These are phyloP conservation scores for Eristalinus aeneus DNA, from an alignment of 2,888 invertebrate species.

Conservation along the genomic window DNA sequence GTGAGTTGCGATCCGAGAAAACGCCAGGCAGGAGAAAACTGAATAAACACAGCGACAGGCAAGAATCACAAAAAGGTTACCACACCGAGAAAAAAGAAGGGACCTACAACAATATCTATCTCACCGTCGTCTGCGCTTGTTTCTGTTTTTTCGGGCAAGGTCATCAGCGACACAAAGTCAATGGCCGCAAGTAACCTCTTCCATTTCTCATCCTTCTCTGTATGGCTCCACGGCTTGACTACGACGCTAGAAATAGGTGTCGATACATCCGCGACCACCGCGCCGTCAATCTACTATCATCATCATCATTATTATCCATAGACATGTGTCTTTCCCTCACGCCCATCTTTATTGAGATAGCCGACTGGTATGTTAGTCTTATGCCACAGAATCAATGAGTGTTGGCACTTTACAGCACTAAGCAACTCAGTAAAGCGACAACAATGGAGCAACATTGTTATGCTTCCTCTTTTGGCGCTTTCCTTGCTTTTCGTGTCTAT, in stretches of 20 bases:
- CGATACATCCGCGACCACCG: conserved; percentile 36
- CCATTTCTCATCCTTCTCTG: conserved; percentile 66
- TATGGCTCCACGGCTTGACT: neutral
- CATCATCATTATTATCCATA: conserved; percentile 53
- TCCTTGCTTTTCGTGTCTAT: neutral
- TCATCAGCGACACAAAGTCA: conserved; percentile 81
- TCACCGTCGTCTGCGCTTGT: conserved; percentile 30
- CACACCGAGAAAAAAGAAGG: neutral
- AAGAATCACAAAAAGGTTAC: neutral
- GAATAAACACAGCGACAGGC: neutral
- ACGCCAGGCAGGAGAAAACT: neutral
- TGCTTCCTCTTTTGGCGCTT: conserved; percentile 10
- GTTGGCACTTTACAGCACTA: conserved; percentile 48
- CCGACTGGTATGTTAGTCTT: conserved; percentile 28
- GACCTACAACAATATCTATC: neutral
- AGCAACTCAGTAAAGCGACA: conserved; percentile 45
- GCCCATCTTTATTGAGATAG: neutral
- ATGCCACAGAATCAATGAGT: conserved; percentile 58
- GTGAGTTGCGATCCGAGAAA: conserved; percentile 9
- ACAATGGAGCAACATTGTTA: conserved; percentile 37
- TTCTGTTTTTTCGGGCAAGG: conserved; percentile 79
- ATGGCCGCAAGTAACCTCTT: conserved; percentile 80
- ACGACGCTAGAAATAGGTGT: conserved; percentile 9
- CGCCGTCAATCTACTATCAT: conserved; percentile 60
- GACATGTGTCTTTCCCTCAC: conserved; percentile 3